A percentile compares a stretch with the other conserved stretches of the same genome.
Conservation (phyloP, 2,888 invertebrate species). For the Tachina fera region DNA sequence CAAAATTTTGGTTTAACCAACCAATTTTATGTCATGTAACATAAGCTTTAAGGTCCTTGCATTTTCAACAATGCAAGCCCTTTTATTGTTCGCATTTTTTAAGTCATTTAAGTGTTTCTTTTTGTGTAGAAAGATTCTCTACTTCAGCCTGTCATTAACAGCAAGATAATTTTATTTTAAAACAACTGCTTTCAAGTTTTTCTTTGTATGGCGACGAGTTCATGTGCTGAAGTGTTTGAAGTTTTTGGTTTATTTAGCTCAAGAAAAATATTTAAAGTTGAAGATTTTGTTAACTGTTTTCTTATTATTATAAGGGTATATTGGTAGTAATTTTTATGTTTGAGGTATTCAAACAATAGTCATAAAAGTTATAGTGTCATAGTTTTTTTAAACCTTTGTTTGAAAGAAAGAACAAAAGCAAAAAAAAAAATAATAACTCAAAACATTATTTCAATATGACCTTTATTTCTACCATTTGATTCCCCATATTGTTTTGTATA, state of each 20-base stretch:
- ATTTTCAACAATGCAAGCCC: not conserved
- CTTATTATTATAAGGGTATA: not conserved
- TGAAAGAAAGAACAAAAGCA: too few species aligned
- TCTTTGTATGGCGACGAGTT: not conserved
- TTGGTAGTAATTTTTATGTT: not conserved
- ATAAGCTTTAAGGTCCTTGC: not conserved
- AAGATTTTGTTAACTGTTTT: not conserved
- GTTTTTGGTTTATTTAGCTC: constrained; percentile 7
- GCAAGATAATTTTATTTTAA: constrained; percentile 34
- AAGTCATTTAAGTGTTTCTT: not conserved
- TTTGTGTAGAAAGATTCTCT: not conserved
- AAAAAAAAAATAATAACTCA: too few species aligned
- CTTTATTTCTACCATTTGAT: too few species aligned
- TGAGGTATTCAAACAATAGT: too few species aligned
- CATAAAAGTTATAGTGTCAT: too few species aligned
- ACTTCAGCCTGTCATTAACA: constrained; percentile 64
- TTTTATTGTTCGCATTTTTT: not conserved
- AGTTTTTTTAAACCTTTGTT: too few species aligned
- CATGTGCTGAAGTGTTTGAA: constrained; percentile 3
- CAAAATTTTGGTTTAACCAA: too few species aligned
- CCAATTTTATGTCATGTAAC: too few species aligned
- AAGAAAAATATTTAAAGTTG: not conserved
- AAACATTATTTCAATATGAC: too few species aligned
- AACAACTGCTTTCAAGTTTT: constrained; percentile 10
- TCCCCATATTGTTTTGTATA: too few species aligned